phyloP scores from a whole-genome alignment of 2,888 invertebrate genomes.

The Rhagium mordax region DNA sequence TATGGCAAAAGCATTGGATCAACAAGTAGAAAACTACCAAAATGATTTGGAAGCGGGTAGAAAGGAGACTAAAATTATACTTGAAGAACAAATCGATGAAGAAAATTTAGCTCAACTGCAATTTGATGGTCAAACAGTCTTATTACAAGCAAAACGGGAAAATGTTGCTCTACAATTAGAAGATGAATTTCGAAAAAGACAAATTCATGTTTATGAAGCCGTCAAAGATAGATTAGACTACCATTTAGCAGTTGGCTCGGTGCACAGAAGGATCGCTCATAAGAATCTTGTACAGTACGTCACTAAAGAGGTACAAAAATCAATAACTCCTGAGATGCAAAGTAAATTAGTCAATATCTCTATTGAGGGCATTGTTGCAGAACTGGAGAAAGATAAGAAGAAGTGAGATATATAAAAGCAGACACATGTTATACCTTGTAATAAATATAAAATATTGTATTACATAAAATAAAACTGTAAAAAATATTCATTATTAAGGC shows the following conservation, averaged over 20 bases:
- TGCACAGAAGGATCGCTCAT: slow-evolving; percentile 88
- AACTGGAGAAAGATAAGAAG: slow-evolving; percentile 40
- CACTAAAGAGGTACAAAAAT: slow-evolving; percentile 53
- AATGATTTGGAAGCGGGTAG: slow-evolving; percentile 51
- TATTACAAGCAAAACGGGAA: slow-evolving; percentile 90
- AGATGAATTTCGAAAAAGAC: slow-evolving; percentile 84
- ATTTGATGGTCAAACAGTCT: slow-evolving; percentile 67
- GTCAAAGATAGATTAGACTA: slow-evolving; percentile 91
- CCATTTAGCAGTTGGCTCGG: slow-evolving; percentile 86
- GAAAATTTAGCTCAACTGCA: slow-evolving; percentile 85
- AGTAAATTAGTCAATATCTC: slow-evolving; percentile 51
- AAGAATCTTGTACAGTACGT: slow-evolving; percentile 96
- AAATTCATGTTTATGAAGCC: slow-evolving; percentile 74
- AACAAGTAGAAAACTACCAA: slow-evolving; percentile 80
- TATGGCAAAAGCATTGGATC: slow-evolving; percentile 79
- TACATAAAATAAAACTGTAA: no score
- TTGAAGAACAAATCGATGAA: slow-evolving; percentile 74
- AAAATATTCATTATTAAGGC: no score
- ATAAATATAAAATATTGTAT: not conserved
- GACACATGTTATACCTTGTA: not conserved
- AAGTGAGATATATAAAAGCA: slow-evolving; percentile 18
- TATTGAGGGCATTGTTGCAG: slow-evolving; percentile 49
- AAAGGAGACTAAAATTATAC: slow-evolving; percentile 67
- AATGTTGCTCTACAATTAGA: slow-evolving; percentile 95
- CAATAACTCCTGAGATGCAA: slow-evolving; percentile 58